Percentiles rank a stretch among this genome's conserved stretches.
These are phyloP conservation scores for Sebastes jordani DNA, from an alignment of 2,797 vertebrate genomes.

Conservation along the genomic window DNA sequence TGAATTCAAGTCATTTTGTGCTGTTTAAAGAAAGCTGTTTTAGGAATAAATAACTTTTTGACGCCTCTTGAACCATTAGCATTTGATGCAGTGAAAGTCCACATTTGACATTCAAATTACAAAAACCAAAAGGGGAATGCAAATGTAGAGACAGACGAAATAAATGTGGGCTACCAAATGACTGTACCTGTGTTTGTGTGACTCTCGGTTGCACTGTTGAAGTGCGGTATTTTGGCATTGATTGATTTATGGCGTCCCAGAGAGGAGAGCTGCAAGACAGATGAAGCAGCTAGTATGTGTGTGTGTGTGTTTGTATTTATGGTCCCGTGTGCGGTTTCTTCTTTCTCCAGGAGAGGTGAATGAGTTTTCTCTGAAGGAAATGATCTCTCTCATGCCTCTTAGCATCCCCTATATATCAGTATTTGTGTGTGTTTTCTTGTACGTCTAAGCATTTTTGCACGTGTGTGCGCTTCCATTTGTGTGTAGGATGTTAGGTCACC, in stretches of 20 bases:
- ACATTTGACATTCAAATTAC: conserved; percentile 49
- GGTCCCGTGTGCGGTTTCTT: conserved; percentile 13
- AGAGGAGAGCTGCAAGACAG: conserved; percentile 33
- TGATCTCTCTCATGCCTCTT: conserved; percentile 17
- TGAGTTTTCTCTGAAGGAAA: conserved; percentile 26
- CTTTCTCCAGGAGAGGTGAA: conserved; percentile 25
- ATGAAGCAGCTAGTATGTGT: conserved; percentile 22
- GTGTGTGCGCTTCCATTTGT: conserved; percentile 6
- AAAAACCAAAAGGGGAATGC: conserved; percentile 34
- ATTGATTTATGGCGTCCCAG: conserved; percentile 63
- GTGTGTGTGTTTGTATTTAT: conserved; percentile 20
- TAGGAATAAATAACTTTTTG: conserved; percentile 23
- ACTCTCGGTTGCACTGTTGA: conserved; percentile 8
- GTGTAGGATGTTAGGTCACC: conserved; percentile 57
- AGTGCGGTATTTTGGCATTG: conserved; percentile 62
- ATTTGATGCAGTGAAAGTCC: conserved; percentile 13
- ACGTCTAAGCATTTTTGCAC: conserved; percentile 40
- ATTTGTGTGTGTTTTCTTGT: conserved; percentile 14
- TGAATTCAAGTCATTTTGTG: conserved; percentile 4
- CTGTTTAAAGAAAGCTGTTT: conserved; percentile 36
- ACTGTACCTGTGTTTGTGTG: conserved; percentile 15
- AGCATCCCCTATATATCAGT: background rate
- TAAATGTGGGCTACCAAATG: conserved; percentile 3
- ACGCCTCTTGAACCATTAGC: background rate
- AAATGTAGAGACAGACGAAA: conserved; percentile 23